Evolutionary conservation across 2,888 invertebrate species (phyloP).

Genomic region (Oscheius onirici): DNA sequence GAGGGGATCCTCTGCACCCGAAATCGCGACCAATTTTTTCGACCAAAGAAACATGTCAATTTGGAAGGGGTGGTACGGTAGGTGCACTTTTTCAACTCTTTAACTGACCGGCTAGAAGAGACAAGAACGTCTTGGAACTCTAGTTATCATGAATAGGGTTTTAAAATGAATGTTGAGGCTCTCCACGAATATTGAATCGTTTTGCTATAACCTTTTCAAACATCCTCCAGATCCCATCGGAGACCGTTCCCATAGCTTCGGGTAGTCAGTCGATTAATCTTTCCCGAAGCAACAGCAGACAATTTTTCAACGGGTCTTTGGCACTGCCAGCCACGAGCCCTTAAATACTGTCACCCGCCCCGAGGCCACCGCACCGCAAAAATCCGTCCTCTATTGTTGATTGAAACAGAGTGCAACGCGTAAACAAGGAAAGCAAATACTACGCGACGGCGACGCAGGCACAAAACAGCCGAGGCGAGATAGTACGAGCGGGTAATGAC

Average conservation of each 20-base stretch:
- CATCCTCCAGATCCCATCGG: too few species aligned
- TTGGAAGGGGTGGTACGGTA: neutral
- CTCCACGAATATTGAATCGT: too few species aligned
- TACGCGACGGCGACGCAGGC: conserved; percentile 22
- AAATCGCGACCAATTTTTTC: conserved; percentile 1
- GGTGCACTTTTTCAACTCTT: neutral
- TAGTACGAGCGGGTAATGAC: too few species aligned
- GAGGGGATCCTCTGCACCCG: neutral
- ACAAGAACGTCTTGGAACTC: too few species aligned
- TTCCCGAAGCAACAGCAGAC: neutral
- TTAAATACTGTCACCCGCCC: neutral
- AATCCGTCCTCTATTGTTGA: conserved; percentile 37
- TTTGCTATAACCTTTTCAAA: too few species aligned
- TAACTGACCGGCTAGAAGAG: too few species aligned
- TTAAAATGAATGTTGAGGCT: too few species aligned
- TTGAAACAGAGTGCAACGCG: conserved; percentile 40
- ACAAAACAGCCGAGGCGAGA: neutral
- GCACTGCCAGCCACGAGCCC: neutral
- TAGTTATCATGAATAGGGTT: too few species aligned
- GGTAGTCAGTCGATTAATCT: neutral
- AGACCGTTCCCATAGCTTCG: too few species aligned
- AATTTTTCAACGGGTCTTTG: conserved; percentile 13
- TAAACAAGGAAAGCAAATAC: conserved; percentile 37
- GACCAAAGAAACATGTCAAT: conserved; percentile 7
- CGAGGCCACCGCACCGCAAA: conserved; percentile 22